These are phyloP conservation scores for Heliothis peltigera DNA, from an alignment of 2,888 invertebrate species.

Conservation along the genomic window DNA sequence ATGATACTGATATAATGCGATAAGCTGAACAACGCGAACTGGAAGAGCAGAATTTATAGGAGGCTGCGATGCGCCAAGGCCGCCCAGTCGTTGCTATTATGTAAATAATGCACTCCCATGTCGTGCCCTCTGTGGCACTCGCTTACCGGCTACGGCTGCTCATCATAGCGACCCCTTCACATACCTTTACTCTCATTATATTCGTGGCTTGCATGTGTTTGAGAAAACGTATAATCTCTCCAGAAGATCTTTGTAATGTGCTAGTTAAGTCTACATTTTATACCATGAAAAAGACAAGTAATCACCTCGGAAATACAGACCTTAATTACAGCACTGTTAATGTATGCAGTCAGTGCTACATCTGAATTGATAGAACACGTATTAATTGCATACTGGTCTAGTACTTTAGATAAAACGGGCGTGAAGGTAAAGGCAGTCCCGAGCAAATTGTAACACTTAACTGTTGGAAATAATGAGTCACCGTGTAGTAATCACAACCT, in stretches of 20 bases:
- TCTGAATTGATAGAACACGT: constrained; percentile 54
- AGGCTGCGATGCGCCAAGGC: constrained; percentile 77
- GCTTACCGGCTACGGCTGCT: constrained; percentile 40
- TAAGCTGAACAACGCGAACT: constrained; percentile 62
- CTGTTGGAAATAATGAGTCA: constrained; percentile 50
- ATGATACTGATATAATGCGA: constrained; percentile 64
- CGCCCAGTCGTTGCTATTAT: constrained; percentile 82
- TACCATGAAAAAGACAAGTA: constrained; percentile 23
- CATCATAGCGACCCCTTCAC: constrained; percentile 50
- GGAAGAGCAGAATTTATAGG: constrained; percentile 63
- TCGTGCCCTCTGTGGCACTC: constrained; percentile 64
- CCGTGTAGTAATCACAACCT: constrained; percentile 42
- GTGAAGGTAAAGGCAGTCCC: constrained; percentile 34
- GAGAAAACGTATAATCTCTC: neutral
- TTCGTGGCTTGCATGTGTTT: constrained; percentile 21
- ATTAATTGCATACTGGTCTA: constrained; percentile 56
- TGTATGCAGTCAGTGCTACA: constrained; percentile 47
- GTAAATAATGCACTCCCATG: constrained; percentile 79
- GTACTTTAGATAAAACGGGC: constrained; percentile 50
- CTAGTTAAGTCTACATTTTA: constrained; percentile 27
- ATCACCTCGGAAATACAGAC: constrained; percentile 38
- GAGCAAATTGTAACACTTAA: constrained; percentile 52
- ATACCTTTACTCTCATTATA: constrained; percentile 44
- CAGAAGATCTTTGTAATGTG: constrained; percentile 13
- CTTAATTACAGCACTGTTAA: constrained; percentile 44